Base-by-base conservation (phyloP, 2,113 vertebrate species). In the Zosterops japonicus region DNA sequence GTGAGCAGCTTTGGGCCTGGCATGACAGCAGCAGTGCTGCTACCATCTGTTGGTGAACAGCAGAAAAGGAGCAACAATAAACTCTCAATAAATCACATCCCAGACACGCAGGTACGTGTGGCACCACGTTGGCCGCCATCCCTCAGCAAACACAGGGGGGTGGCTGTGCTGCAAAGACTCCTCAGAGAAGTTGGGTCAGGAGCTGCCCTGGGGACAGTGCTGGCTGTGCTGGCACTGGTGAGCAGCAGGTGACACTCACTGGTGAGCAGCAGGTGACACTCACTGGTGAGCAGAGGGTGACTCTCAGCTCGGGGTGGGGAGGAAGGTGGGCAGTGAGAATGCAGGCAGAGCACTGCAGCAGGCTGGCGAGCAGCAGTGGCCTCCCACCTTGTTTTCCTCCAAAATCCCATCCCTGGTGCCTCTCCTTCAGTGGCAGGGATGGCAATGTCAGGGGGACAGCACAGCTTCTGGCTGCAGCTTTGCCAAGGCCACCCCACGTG, bases 11-110 rank as follows among this genome's bases (percentile, higher is more conserved):
- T 81, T 35, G 8, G 88, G 78, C 88, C 89, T 6, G 12, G 81
- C 3, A 5, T 76, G 95, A 95, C 84, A 93, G 92, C 72, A 96
- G 84, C 28, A 0, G 87, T 96, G 87, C 84, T 95, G 89, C 94
- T 96, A 95, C 95, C 95, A 87, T 94, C 96, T 97, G 94, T 96
- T 94, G 94, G 93, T 3, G 81, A 95, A 61, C 36, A 93, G 77
- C 85, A 96, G 94, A 88, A 96, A 91, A 79, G 57, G 67, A 92
- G 59, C 75, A 83, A 80, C 57, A n/a, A 29, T 25, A 88, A 90
- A 53, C 57, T 50, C 55, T 70, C n/a, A 39, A 84, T 78, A 92
- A 79, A 93, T 90, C 75, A 52, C 70, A 57, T 79, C 75, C 60
- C 47, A 55, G 69, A 36, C 2, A 0, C 0, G 0, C 65, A 75